Percentiles rank a stretch among this genome's conserved stretches.
phyloP scores from a whole-genome alignment of 1,140 invertebrate species.

The Lordiphosa mommai region DNA sequence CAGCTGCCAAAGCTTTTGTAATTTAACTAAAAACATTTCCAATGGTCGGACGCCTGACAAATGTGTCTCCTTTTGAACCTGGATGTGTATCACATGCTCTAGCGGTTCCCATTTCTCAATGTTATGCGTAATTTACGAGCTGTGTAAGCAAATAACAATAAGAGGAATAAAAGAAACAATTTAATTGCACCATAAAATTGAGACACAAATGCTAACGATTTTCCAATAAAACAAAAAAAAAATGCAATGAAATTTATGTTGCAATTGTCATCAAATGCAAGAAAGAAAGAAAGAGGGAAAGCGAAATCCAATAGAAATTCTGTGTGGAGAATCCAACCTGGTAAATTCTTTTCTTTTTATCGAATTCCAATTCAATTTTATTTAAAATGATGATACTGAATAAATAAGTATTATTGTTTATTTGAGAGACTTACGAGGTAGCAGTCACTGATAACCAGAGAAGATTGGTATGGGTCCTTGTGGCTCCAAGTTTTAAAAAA shows the following conservation, averaged over 20 bases:
- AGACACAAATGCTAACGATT: constrained; percentile 30
- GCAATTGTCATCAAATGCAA: constrained; percentile 45
- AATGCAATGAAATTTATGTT: constrained; percentile 50
- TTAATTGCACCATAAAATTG: constrained; percentile 61
- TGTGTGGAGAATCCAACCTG: too few relatives aligned
- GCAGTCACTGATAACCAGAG: too few relatives aligned
- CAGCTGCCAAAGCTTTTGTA: not conserved
- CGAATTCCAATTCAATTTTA: too few relatives aligned
- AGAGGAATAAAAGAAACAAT: not conserved
- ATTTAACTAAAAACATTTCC: constrained; percentile 18
- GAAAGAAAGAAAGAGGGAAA: not conserved
- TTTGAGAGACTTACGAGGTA: too few relatives aligned
- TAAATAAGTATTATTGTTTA: too few relatives aligned
- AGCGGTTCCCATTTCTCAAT: constrained; percentile 16
- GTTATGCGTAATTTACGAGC: constrained; percentile 47
- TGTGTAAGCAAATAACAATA: constrained; percentile 8
- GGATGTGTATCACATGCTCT: constrained; percentile 23
- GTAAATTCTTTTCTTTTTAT: too few relatives aligned
- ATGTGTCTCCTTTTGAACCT: constrained; percentile 15
- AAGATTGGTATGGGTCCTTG: too few relatives aligned
- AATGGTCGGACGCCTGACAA: constrained; percentile 33
- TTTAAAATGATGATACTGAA: too few relatives aligned
- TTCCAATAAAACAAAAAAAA: constrained; percentile 15
- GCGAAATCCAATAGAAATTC: not conserved
- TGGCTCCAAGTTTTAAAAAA: too few relatives aligned